phyloP scores from a whole-genome alignment of 2,888 invertebrate species.

The Agriopis aurantiaria region DNA sequence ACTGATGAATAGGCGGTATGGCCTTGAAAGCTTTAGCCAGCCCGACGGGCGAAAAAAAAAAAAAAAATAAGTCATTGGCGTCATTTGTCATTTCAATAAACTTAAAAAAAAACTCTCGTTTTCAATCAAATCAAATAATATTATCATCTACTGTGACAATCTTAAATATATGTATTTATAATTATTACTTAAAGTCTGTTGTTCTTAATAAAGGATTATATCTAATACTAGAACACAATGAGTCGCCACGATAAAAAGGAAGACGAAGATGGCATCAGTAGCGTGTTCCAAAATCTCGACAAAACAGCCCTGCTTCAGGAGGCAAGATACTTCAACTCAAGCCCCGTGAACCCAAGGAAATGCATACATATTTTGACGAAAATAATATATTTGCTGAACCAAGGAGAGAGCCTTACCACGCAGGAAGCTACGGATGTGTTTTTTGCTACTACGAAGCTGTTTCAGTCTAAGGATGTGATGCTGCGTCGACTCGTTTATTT shows the following conservation, averaged over 20 bases:
- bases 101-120: no score
- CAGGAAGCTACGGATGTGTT: slow-evolving; percentile 99
- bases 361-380: slow-evolving; percentile 98
- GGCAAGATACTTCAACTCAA: slow-evolving; percentile 98
- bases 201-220: neutral
- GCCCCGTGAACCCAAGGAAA: slow-evolving; percentile 98
- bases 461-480: slow-evolving; percentile 98
- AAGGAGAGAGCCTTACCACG: slow-evolving; percentile 96
- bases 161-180: no score
- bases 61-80: no score
- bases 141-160: no score
- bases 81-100: no score
- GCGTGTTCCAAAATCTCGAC: slow-evolving; percentile 96
- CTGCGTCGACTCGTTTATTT: slow-evolving; percentile 98
- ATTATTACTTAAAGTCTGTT: no score
- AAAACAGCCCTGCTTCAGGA: slow-evolving; percentile 99
- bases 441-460: slow-evolving; percentile 99
- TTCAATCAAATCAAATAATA: no score
- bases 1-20: no score
- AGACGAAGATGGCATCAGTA: slow-evolving; percentile 96
- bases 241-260: slow-evolving; percentile 94
- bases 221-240: slow-evolving; percentile 25
- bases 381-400: slow-evolving; percentile 97
- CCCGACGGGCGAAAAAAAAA: no score
- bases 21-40: no score